A percentile compares a stretch with the other conserved stretches of the same genome.
Evolutionary conservation across 1,140 invertebrate species (phyloP).

Genomic region (Notospermus geniculatus): DNA sequence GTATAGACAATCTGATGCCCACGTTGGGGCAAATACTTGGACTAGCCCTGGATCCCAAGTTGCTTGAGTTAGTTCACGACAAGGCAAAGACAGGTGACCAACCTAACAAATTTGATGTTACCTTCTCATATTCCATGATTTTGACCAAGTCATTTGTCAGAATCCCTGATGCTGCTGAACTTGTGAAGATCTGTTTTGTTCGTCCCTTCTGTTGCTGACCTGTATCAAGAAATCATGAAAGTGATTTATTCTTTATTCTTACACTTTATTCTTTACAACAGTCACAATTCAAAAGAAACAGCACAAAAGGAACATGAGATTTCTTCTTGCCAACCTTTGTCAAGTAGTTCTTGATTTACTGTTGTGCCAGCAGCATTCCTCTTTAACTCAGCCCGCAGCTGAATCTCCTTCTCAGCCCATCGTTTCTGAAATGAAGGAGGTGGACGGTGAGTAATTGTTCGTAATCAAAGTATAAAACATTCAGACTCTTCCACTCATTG

Average conservation of each 20-base stretch:
- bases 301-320: background rate
- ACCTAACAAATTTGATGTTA: constrained; percentile 2
- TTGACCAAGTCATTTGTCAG: constrained; percentile 49
- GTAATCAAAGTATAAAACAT: no score
- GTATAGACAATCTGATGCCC: background rate
- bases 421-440: constrained; percentile 30
- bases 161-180: constrained; percentile 47
- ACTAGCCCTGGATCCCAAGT: background rate
- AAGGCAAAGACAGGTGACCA: background rate
- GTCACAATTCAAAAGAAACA: background rate
- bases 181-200: constrained; percentile 47
- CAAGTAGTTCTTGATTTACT: constrained; percentile 24
- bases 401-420: constrained; percentile 44
- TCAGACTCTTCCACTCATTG: no score
- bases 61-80: background rate
- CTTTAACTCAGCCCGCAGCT: constrained; percentile 38
- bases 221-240: constrained; percentile 7
- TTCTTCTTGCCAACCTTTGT: background rate
- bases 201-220: constrained; percentile 24
- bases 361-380: constrained; percentile 18
- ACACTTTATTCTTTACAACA: background rate
- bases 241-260: background rate
- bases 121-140: constrained; percentile 42
- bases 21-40: background rate
- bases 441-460: no score